A percentile compares a stretch with the other conserved stretches of the same genome.
Evolutionary conservation across 2,888 invertebrate species (phyloP).

Genomic region (Ichneumoninae sp.): DNA sequence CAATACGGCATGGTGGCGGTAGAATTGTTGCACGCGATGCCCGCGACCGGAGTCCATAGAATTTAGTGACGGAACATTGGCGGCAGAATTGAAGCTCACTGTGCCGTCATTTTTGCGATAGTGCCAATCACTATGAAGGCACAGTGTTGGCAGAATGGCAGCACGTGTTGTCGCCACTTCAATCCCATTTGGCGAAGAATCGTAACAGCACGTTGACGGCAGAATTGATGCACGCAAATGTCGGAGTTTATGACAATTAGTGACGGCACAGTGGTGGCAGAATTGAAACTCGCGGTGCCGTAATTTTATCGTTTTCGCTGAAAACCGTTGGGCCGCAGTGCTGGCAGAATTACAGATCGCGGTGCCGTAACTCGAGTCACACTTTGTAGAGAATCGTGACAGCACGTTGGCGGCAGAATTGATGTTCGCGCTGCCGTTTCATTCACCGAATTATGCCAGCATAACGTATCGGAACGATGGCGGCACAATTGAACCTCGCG

Average conservation of each 20-base stretch:
- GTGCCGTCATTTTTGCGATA: neutral
- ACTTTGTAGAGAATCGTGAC: neutral
- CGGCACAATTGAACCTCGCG: neutral
- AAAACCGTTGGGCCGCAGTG: neutral
- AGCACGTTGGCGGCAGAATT: neutral
- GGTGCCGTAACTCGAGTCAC: neutral
- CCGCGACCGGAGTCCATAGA: neutral
- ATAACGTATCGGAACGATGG: neutral
- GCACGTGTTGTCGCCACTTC: no score
- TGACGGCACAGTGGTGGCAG: no score
- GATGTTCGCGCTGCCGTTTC: neutral
- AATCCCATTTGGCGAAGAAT: no score
- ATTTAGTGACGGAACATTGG: neutral
- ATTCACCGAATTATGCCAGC: slow-evolving; percentile 1
- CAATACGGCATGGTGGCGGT: neutral
- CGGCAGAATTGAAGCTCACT: slow-evolving; percentile 24
- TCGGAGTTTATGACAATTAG: no score
- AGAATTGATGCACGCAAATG: no score
- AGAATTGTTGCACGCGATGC: neutral
- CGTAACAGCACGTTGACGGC: no score
- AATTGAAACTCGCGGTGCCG: neutral
- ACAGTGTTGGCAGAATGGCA: neutral
- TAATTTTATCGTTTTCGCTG: neutral
- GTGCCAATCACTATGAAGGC: neutral
- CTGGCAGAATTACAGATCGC: neutral